These are phyloP conservation scores for Ligdia adustata DNA, from an alignment of 2,888 invertebrate species.

Conservation along the genomic window DNA sequence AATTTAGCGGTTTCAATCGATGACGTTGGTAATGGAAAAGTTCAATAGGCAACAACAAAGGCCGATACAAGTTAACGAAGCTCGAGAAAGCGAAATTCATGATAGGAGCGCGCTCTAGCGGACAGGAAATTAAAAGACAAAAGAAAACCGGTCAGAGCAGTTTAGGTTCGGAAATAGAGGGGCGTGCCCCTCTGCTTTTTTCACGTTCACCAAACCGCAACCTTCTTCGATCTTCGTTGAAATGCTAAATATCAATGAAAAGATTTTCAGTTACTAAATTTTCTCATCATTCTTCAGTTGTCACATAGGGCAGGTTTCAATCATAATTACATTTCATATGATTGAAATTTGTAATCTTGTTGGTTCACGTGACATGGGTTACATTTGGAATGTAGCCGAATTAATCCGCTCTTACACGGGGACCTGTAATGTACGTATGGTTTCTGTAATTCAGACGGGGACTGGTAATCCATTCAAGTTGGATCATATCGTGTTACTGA, in stretches of 20 bases:
- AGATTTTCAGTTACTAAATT: constrained; percentile 7
- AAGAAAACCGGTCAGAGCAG: constrained; percentile 76
- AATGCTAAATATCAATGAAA: constrained; percentile 44
- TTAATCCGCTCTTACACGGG: constrained; percentile 75
- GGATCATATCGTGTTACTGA: constrained; percentile 71
- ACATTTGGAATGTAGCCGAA: constrained; percentile 66
- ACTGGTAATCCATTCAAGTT: constrained; percentile 73
- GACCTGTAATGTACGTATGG: constrained; percentile 75
- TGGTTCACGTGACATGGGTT: constrained; percentile 57
- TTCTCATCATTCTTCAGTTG: too few species aligned
- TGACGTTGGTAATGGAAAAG: constrained; percentile 79
- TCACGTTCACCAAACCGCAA: constrained; percentile 56
- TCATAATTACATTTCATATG: constrained; percentile 9
- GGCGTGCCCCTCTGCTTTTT: constrained; percentile 66
- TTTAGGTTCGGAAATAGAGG: constrained; percentile 76
- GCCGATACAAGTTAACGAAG: constrained; percentile 80
- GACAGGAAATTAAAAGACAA: constrained; percentile 84
- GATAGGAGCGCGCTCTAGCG: constrained; percentile 71
- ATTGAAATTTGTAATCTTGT: constrained; percentile 52
- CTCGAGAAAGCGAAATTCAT: constrained; percentile 79
- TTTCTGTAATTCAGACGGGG: constrained; percentile 80
- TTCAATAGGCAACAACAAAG: constrained; percentile 81
- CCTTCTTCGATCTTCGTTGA: constrained; percentile 50
- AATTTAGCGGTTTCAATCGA: constrained; percentile 79
- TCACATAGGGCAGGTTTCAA: constrained; percentile 4